Conservation (phyloP, 2,113 vertebrate genomes). For the Passer domesticus region DNA sequence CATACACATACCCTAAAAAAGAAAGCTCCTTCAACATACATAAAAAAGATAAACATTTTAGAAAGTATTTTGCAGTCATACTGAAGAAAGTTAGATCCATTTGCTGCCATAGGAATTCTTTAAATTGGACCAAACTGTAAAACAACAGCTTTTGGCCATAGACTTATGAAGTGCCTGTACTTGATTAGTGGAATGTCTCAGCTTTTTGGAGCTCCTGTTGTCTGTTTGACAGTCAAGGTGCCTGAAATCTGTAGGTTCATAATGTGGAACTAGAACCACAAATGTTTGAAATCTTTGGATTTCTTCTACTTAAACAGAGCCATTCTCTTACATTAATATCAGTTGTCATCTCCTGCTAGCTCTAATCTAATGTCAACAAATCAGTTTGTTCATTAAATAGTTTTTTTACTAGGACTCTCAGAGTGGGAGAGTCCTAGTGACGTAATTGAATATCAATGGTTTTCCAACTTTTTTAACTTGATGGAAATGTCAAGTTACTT, state of each 20-base stretch:
- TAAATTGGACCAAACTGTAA: not conserved
- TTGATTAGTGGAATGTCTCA: not conserved
- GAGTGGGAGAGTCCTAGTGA: not conserved
- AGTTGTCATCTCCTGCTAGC: not conserved
- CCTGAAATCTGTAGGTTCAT: not conserved
- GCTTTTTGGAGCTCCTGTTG: not conserved
- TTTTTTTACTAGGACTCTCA: not conserved
- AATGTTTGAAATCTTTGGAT: not conserved
- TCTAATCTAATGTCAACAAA: not conserved
- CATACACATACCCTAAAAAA: not conserved
- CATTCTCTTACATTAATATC: not conserved
- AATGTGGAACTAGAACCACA: not conserved
- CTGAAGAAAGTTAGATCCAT: not conserved
- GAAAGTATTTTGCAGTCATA: not conserved
- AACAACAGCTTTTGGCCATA: not conserved
- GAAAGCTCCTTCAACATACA: not conserved
- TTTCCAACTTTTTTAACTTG: not conserved
- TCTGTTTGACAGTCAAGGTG: not conserved
- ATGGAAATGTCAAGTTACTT: not conserved
- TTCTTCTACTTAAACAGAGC: not conserved
- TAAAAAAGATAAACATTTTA: not conserved
- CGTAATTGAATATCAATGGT: not conserved
- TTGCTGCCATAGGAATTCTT: not conserved
- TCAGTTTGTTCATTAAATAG: not conserved
- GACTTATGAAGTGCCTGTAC: not conserved